Percentiles rank a stretch among this genome's conserved stretches.
phyloP scores from a whole-genome alignment of 2,113 vertebrate species.

The Limanda limanda region DNA sequence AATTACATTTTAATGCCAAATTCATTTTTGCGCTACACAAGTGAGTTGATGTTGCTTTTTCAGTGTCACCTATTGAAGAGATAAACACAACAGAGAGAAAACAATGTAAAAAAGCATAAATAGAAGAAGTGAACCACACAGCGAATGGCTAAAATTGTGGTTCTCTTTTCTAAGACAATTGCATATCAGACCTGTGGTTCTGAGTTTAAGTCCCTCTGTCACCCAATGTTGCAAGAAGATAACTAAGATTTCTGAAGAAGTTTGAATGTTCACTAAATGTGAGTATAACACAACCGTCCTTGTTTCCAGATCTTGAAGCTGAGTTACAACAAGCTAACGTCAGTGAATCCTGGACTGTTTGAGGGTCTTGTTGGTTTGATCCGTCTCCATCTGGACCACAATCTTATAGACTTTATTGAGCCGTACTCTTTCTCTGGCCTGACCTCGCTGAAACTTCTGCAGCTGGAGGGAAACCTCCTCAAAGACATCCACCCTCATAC shows the following conservation, averaged over 20 bases:
- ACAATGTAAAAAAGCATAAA: too few relatives aligned
- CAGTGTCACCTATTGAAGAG: too few relatives aligned
- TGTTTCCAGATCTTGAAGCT: slow-evolving; percentile 82
- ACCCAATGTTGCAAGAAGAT: too few relatives aligned
- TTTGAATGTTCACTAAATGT: not conserved
- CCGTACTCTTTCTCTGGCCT: slow-evolving; percentile 83
- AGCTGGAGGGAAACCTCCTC: slow-evolving; percentile 83
- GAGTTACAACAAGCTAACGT: slow-evolving; percentile 85
- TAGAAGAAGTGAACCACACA: too few relatives aligned
- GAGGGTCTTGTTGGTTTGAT: slow-evolving; percentile 77
- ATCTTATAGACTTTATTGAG: slow-evolving; percentile 82
- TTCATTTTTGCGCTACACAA: too few relatives aligned
- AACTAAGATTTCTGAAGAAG: not conserved
- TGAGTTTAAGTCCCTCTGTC: not conserved
- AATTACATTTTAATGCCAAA: not conserved
- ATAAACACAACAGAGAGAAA: too few relatives aligned
- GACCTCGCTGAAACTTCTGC: slow-evolving; percentile 81
- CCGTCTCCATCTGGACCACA: slow-evolving; percentile 85
- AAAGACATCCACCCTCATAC: slow-evolving; percentile 83
- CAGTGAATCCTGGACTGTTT: slow-evolving; percentile 73
- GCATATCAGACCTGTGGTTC: not conserved
- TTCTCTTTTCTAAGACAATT: not conserved
- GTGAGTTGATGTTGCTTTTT: too few relatives aligned
- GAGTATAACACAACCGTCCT: not conserved
- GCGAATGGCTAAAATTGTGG: too few relatives aligned